Evolutionary conservation across 2,888 invertebrate species (phyloP).

Genomic region (Cheilosia urbana): DNA sequence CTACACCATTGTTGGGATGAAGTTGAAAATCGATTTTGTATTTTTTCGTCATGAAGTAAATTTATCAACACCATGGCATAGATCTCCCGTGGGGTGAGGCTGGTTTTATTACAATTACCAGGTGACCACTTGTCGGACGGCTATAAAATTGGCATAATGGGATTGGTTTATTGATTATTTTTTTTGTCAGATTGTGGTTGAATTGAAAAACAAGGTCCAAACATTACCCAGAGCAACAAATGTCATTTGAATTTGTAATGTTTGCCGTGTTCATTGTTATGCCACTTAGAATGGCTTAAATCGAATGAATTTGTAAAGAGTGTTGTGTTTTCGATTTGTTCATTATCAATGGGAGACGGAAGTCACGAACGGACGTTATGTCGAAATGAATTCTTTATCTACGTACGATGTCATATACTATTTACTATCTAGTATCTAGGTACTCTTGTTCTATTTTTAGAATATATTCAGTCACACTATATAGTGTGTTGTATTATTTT

Average conservation of each 20-base stretch:
- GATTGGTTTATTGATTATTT: conserved; percentile 46
- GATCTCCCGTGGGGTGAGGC: conserved; percentile 7
- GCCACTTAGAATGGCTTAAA: conserved; percentile 10
- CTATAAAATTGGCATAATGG: conserved; percentile 38
- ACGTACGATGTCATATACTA: too few species aligned
- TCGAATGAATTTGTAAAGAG: conserved; percentile 24
- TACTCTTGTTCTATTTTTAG: conserved; percentile 34
- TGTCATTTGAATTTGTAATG: conserved; percentile 62
- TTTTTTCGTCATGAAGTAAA: not conserved
- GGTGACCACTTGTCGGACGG: conserved; percentile 27
- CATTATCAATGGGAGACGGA: not conserved
- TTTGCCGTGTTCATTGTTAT: conserved; percentile 27
- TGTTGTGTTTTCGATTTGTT: conserved; percentile 23
- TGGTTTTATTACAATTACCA: conserved; percentile 28
- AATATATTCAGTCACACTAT: conserved; percentile 11
- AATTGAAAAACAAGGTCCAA: conserved; percentile 19
- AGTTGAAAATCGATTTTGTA: conserved; percentile 30
- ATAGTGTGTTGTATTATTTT: not conserved
- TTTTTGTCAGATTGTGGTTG: conserved; percentile 8
- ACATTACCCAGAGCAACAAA: conserved; percentile 50
- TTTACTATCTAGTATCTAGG: too few species aligned
- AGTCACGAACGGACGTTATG: conserved; percentile 1
- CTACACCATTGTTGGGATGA: conserved; percentile 9
- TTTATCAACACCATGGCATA: not conserved
- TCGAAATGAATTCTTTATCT: conserved; percentile 8